Evolutionary conservation across 2,113 vertebrate species (phyloP).

Genomic region (Sisor rabdophorus): DNA sequence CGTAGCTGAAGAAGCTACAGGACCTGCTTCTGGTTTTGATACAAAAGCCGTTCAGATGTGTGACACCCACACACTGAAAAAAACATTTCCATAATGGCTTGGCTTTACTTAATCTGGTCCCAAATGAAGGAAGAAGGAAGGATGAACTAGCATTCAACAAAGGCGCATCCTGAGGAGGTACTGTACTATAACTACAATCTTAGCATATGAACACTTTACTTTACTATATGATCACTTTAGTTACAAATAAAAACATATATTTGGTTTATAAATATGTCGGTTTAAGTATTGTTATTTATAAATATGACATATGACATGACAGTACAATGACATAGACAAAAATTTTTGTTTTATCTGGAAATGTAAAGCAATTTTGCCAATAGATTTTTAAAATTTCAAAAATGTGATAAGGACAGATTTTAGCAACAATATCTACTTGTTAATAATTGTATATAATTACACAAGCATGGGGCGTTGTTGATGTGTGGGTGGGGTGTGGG

Average conservation of each 20-base stretch:
- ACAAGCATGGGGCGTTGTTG: no score
- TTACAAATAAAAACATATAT: background rate
- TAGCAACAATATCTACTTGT: background rate
- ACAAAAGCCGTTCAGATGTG: slow-evolving; percentile 1
- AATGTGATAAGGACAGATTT: background rate
- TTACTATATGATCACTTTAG: no score
- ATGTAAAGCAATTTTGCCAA: background rate
- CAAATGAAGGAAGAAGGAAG: background rate
- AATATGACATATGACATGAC: no score
- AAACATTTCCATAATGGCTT: slow-evolving; percentile 29
- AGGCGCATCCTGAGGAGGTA: background rate
- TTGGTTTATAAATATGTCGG: background rate
- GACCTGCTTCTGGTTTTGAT: slow-evolving; percentile 2
- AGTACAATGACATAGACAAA: background rate
- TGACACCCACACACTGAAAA: slow-evolving; percentile 4
- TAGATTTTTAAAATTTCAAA: background rate
- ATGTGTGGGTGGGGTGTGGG: no score
- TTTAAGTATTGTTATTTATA: background rate
- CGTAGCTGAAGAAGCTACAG: background rate
- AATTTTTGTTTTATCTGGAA: background rate
- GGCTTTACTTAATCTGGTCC: background rate
- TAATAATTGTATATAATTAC: background rate
- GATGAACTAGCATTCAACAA: background rate
- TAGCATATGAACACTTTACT: no score
- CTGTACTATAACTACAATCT: no score